Evolutionary conservation across 2,888 invertebrate genomes (phyloP).

Genomic region (Volucella inflata): DNA sequence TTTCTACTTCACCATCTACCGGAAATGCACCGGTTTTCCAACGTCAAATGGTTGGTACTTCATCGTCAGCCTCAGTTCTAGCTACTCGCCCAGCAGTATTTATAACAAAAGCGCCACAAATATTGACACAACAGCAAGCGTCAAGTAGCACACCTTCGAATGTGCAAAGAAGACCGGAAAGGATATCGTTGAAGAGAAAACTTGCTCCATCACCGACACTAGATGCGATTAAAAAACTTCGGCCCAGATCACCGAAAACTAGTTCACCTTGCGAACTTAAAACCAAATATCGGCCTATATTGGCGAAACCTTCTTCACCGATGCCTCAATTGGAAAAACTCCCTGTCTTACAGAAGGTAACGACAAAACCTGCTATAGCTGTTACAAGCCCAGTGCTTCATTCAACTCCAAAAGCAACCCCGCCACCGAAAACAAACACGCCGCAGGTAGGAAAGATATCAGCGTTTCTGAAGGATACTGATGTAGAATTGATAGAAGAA

Average conservation of each 20-base stretch:
- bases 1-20: no score
- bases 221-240: constrained; percentile 48
- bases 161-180: neutral
- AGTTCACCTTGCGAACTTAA: constrained; percentile 21
- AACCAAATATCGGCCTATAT: neutral
- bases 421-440: no score
- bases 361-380: neutral
- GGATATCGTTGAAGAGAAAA: constrained; percentile 43
- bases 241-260: constrained; percentile 51
- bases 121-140: neutral
- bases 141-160: neutral
- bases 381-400: neutral
- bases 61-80: constrained; percentile 3
- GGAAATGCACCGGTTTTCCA: no score
- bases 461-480: no score
- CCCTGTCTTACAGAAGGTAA: constrained; percentile 22
- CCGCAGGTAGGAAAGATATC: no score
- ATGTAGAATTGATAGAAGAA: no score
- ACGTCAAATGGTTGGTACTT: neutral
- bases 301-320: neutral
- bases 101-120: neutral
- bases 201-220: neutral
- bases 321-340: neutral
- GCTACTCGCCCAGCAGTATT: neutral
- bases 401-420: neutral